Evolutionary conservation across 2,888 invertebrate genomes (phyloP).

Genomic region (Cyrtodaria siliqua): DNA sequence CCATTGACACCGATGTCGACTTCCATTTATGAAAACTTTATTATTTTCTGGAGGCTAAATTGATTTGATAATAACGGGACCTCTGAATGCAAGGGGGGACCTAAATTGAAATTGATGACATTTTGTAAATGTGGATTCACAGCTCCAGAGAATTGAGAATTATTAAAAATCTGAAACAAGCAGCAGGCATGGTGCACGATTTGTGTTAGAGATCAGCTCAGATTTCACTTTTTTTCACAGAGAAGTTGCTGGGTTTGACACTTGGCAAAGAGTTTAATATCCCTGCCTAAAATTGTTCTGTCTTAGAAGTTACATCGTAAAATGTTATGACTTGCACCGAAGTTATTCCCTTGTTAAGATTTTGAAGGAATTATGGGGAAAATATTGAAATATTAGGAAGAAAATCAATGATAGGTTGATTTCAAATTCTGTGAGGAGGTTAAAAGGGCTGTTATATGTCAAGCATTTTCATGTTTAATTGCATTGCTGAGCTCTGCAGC

Average conservation of each 20-base stretch:
- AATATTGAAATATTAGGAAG: constrained; percentile 13
- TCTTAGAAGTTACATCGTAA: too few species aligned
- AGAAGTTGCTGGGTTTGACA: background rate
- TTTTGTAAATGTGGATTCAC: constrained; percentile 48
- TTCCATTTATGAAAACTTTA: constrained; percentile 68
- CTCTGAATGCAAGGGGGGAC: constrained; percentile 38
- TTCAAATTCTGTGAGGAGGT: too few species aligned
- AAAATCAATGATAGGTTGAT: constrained; percentile 19
- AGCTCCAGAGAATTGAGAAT: constrained; percentile 39
- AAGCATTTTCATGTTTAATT: too few species aligned
- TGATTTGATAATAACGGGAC: constrained; percentile 64
- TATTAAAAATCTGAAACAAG: constrained; percentile 60
- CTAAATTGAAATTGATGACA: constrained; percentile 67
- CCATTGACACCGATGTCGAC: constrained; percentile 58
- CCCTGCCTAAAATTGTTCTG: too few species aligned
- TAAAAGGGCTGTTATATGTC: too few species aligned
- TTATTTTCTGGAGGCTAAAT: constrained; percentile 66
- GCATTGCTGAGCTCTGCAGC: too few species aligned
- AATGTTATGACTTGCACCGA: too few species aligned
- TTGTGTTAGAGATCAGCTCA: constrained; percentile 38
- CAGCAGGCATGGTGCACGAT: constrained; percentile 51
- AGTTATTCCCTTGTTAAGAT: constrained; percentile 1
- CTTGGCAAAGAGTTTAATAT: background rate
- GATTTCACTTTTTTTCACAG: background rate
- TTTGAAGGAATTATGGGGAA: constrained; percentile 16